Conservation (phyloP, 1,140 invertebrate species). For the Macrotrachela quadricornifera region DNA sequence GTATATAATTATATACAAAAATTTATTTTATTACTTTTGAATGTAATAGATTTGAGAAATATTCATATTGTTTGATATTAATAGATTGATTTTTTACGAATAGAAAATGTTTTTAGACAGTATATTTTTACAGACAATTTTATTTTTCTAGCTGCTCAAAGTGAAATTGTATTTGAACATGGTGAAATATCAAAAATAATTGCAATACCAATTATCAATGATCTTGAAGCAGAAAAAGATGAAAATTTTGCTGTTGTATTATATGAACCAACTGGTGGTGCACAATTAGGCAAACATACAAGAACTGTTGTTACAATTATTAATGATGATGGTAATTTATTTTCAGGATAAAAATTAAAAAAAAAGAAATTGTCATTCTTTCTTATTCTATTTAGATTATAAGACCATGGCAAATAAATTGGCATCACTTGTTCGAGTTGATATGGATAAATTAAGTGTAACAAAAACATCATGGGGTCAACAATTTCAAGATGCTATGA, state of each 20-base stretch:
- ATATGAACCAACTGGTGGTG: conserved; percentile 35
- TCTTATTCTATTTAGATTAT: conserved; percentile 7
- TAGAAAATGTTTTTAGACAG: too few relatives aligned
- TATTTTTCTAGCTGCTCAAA: conserved; percentile 18
- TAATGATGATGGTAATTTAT: conserved; percentile 40
- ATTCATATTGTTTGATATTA: too few relatives aligned
- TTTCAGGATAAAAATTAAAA: neutral
- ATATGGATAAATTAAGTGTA: conserved; percentile 37
- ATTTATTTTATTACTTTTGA: neutral
- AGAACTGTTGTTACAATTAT: conserved; percentile 43
- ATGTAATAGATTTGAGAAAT: too few relatives aligned
- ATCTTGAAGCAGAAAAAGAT: conserved; percentile 41
- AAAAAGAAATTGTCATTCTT: neutral
- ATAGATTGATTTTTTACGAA: too few relatives aligned
- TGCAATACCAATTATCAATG: conserved; percentile 41
- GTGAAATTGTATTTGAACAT: conserved; percentile 40
- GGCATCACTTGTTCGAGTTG: conserved; percentile 37
- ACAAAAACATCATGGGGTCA: conserved; percentile 37
- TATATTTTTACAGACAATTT: too few relatives aligned
- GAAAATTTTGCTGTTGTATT: conserved; percentile 42
- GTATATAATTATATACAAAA: too few relatives aligned
- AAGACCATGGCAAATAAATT: conserved; percentile 34
- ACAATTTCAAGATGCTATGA: conserved; percentile 40
- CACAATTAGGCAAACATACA: conserved; percentile 36
- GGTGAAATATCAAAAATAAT: conserved; percentile 35